phyloP scores from a whole-genome alignment of 2,113 vertebrate genomes.

The Seriola quinqueradiata region DNA sequence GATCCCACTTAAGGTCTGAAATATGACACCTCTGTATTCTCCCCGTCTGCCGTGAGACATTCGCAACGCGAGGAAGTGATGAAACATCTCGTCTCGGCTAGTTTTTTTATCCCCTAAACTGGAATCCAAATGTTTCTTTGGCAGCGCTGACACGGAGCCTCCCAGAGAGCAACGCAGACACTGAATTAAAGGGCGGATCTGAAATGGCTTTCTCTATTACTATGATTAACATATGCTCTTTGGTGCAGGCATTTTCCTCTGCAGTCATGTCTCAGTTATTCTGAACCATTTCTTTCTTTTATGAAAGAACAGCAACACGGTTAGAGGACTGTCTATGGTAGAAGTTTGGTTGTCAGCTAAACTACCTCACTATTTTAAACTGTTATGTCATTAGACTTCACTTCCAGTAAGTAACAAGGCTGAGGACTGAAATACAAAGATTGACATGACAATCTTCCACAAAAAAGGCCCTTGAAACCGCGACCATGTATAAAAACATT shows the following conservation, averaged over 20 bases:
- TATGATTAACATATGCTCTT: constrained; percentile 72
- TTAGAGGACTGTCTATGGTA: neutral
- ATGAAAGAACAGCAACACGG: constrained; percentile 11
- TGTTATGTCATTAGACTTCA: neutral
- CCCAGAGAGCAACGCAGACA: constrained; percentile 51
- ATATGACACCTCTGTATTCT: constrained; percentile 54
- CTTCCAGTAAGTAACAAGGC: neutral
- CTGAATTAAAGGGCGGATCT: constrained; percentile 71
- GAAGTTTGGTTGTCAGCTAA: neutral
- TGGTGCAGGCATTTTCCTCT: constrained; percentile 45
- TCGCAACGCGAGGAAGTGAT: constrained; percentile 52
- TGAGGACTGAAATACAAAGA: constrained; percentile 3
- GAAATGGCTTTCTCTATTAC: constrained; percentile 62
- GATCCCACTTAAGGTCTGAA: constrained; percentile 57
- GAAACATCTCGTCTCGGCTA: constrained; percentile 57
- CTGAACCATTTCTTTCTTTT: constrained; percentile 31
- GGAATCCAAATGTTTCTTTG: constrained; percentile 67
- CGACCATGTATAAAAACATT: neutral
- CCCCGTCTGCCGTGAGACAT: constrained; percentile 41
- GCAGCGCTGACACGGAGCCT: constrained; percentile 58
- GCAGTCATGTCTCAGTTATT: constrained; percentile 47
- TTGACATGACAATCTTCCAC: neutral
- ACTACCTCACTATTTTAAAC: neutral
- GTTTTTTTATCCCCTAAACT: constrained; percentile 46
- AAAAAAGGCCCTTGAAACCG: constrained; percentile 23